Conservation (phyloP, 2,888 invertebrate species). For the Bugula neritina region DNA sequence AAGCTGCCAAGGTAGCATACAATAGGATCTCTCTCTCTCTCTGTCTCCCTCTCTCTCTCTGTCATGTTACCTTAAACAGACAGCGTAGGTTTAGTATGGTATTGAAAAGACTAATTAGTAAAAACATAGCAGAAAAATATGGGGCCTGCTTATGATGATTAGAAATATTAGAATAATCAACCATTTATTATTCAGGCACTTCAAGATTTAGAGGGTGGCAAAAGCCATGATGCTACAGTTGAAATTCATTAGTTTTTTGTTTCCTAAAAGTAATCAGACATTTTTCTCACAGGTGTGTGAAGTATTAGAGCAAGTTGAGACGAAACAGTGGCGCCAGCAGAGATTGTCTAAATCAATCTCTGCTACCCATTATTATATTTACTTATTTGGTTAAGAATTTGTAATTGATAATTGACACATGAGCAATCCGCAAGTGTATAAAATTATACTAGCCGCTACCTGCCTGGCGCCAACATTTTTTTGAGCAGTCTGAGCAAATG, state of each 20-base stretch:
- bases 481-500: conserved; percentile 6
- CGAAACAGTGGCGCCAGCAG: neutral
- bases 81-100: too few relatives aligned
- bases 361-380: conserved; percentile 13
- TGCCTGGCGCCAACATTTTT: neutral
- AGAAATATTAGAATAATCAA: too few relatives aligned
- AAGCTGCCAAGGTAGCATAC: too few relatives aligned
- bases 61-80: too few relatives aligned
- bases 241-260: neutral
- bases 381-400: conserved; percentile 7
- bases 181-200: too few relatives aligned
- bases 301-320: neutral
- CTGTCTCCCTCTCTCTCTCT: too few relatives aligned
- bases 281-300: neutral
- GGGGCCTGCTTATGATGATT: too few relatives aligned
- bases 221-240: too few relatives aligned
- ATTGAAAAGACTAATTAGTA: too few relatives aligned
- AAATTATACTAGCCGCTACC: neutral
- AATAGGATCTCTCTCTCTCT: too few relatives aligned
- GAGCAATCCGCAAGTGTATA: conserved; percentile 19
- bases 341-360: conserved; percentile 16
- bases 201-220: too few relatives aligned
- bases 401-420: conserved; percentile 27
- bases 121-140: too few relatives aligned
- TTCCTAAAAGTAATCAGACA: neutral